Base-by-base conservation (phyloP, 1,140 invertebrate genomes). In the Drosophila bocqueti region DNA sequence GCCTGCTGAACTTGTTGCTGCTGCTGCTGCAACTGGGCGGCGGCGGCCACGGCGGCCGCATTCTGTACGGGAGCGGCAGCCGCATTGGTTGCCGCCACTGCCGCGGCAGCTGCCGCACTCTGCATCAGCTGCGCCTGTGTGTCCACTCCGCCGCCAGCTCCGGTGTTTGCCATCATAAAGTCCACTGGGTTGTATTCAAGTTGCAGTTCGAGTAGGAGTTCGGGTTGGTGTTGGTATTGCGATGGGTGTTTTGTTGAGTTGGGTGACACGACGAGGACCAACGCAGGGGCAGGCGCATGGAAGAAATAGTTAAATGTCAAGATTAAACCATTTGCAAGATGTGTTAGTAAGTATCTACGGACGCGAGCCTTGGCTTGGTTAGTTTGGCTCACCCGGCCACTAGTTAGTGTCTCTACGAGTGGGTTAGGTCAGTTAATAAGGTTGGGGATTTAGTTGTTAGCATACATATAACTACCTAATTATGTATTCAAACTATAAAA, bases 31-130 rank as follows among this genome's bases (percentile, higher is more conserved):
- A 89, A 46, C 96, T 73, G 97, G 93, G 98, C 97, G 92, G 98
- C 97, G 34, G 92, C 91, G 29, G 91, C 86, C 29, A 89, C 91
- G 24, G 90, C 84, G 26, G 92, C 81, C 29, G 84, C 91, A 58
- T 78, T 79, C 65, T 77, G 97, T 96, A 92, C 97, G 96, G 93
- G 97, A 95, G 93, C 97, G 11, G 91, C 66, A 24, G 91, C 76
- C 18, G 79, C 93, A 92, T 97, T 97, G 92, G 98, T 89, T 24
- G 86, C 82, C 40, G 83, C 84, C 55, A 85, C 81, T 38, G 92
- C 81, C 13, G 84, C 87, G 3, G 85, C 83, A n/a, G 89, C 85
- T 54, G 97, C 97, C 82, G 97, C 97, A 91, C 96, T 83, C 72
- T 92, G 76, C 81, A 74, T 95, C 38, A 92, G 92, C 73, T 94